Evolutionary conservation across 1,140 invertebrate species (phyloP).

Genomic region (Euglossa dilemma): DNA sequence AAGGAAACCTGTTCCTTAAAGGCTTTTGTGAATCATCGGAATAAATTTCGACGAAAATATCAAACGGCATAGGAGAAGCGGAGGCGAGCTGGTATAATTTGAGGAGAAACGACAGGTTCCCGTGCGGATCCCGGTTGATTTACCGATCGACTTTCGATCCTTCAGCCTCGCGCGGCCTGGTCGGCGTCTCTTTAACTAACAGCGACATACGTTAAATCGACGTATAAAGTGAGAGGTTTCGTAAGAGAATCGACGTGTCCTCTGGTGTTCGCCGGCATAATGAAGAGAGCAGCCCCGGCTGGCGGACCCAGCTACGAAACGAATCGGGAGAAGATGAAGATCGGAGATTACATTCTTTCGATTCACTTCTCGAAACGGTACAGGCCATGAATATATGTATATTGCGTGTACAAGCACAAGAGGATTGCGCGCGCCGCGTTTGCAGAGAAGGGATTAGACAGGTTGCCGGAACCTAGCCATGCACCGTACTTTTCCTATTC

Average conservation of each 20-base stretch:
- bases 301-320: background rate
- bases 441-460: background rate
- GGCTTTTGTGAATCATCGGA: background rate
- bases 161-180: background rate
- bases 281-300: constrained; percentile 5
- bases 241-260: background rate
- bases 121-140: constrained; percentile 1
- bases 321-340: constrained; percentile 19
- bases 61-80: background rate
- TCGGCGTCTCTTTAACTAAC: background rate
- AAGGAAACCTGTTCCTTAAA: constrained; percentile 15
- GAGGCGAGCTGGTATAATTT: background rate
- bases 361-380: constrained; percentile 21
- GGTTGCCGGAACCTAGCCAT: background rate
- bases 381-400: constrained; percentile 6
- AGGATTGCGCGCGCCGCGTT: background rate
- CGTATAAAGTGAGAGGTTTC: constrained; percentile 21
- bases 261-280: background rate
- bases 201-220: background rate
- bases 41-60: constrained; percentile 13
- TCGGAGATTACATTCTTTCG: constrained; percentile 34
- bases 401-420: background rate
- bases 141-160: background rate
- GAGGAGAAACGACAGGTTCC: background rate
- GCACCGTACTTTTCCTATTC: background rate